Conservation (phyloP, 2,797 vertebrate genomes). For the Sphaeramia orbicularis region DNA sequence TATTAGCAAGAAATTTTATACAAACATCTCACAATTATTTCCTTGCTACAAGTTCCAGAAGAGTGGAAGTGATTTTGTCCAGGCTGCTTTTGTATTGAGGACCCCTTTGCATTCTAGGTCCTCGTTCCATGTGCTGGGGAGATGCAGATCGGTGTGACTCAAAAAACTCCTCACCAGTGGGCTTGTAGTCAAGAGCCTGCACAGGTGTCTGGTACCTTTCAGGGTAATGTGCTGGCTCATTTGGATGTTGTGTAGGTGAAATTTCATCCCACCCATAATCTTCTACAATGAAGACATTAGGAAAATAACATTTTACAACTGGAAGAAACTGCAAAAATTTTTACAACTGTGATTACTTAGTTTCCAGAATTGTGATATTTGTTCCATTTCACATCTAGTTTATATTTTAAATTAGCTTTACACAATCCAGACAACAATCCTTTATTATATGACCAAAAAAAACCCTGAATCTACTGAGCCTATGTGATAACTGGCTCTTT, state of each 20-base stretch:
- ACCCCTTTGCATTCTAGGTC: slow-evolving; percentile 34
- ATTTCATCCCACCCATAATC: slow-evolving; percentile 20
- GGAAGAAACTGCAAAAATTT: not conserved
- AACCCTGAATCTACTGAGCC: not conserved
- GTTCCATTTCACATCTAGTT: no score
- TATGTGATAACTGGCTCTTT: not conserved
- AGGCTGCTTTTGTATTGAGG: slow-evolving; percentile 70
- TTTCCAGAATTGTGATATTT: no score
- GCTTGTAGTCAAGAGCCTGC: slow-evolving; percentile 31
- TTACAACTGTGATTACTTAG: not conserved
- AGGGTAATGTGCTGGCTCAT: slow-evolving; percentile 44
- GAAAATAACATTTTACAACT: not conserved
- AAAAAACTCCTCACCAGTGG: slow-evolving; percentile 41
- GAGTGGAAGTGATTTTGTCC: slow-evolving; percentile 80
- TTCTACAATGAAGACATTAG: slow-evolving; percentile 51
- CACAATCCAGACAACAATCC: no score
- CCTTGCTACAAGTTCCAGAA: slow-evolving; percentile 79
- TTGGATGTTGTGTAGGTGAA: slow-evolving; percentile 20
- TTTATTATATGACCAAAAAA: not conserved
- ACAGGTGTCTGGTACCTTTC: slow-evolving; percentile 64
- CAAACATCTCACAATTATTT: slow-evolving; percentile 54
- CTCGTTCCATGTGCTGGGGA: slow-evolving; percentile 42
- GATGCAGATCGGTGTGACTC: slow-evolving; percentile 53
- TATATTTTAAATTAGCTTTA: no score
- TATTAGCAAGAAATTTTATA: no score